Conservation (phyloP, 2,888 invertebrate genomes). For the Drosophila histrio region DNA sequence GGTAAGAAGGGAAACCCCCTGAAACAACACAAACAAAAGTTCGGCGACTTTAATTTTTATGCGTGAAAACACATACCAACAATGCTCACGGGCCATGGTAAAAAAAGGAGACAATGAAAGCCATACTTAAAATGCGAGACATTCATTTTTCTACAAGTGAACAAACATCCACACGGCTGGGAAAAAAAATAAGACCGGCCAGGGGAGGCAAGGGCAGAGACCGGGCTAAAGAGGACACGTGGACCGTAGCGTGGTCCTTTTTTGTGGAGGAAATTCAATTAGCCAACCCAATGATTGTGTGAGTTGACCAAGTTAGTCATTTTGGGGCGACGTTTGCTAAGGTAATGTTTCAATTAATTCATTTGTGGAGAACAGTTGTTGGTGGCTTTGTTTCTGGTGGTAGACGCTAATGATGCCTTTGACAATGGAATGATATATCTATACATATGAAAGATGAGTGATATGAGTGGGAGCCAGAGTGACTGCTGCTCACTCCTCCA, state of each 20-base stretch:
- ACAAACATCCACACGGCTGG: conserved; percentile 27
- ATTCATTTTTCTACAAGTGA: conserved; percentile 70
- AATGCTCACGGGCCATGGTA: conserved; percentile 26
- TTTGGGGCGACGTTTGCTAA: conserved; percentile 69
- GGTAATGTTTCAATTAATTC: conserved; percentile 81
- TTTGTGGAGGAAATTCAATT: conserved; percentile 73
- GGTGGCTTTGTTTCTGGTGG: conserved; percentile 18
- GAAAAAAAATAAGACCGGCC: neutral
- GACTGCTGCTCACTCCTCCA: conserved; percentile 25
- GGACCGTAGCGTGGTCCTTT: conserved; percentile 41
- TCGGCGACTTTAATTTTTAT: conserved; percentile 76
- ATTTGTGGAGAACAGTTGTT: conserved; percentile 50
- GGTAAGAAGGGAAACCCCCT: conserved; percentile 10
- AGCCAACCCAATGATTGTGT: conserved; percentile 52
- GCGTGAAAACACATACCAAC: conserved; percentile 74
- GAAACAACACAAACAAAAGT: conserved; percentile 55
- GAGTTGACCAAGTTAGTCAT: conserved; percentile 17
- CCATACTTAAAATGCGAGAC: conserved; percentile 79
- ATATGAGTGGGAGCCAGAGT: conserved; percentile 12
- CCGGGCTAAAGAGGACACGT: conserved; percentile 50
- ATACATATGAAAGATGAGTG: neutral
- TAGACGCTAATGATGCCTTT: conserved; percentile 64
- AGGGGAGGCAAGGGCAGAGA: neutral
- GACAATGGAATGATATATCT: conserved; percentile 44
- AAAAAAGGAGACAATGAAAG: conserved; percentile 38